Conservation (phyloP, 2,113 vertebrate genomes). For the Ailurus styani region DNA sequence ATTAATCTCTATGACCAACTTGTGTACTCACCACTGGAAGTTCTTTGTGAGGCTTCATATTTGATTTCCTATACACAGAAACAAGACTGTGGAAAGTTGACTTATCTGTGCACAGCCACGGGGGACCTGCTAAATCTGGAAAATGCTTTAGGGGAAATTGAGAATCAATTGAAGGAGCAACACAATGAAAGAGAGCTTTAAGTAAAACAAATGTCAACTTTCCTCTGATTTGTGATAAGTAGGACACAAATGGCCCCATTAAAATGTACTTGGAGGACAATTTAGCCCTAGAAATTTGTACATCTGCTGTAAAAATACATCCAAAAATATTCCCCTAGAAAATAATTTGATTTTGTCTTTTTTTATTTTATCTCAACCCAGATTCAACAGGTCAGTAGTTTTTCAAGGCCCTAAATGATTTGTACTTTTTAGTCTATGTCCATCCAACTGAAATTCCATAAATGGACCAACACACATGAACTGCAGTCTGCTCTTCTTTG, state of each 20-base stretch:
- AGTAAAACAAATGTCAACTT: slow-evolving; percentile 20
- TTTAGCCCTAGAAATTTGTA: not conserved
- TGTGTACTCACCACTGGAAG: not conserved
- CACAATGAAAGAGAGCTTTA: not conserved
- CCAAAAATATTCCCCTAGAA: not conserved
- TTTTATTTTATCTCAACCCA: not conserved
- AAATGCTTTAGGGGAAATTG: not conserved
- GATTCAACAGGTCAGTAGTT: not conserved
- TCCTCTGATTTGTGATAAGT: slow-evolving; percentile 19
- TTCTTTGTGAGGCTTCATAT: not conserved
- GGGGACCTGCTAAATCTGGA: not conserved
- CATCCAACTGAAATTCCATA: not conserved
- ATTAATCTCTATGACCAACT: not conserved
- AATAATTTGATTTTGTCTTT: not conserved
- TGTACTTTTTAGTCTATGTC: not conserved
- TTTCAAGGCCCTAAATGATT: not conserved
- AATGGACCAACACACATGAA: not conserved
- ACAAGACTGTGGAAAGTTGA: not conserved
- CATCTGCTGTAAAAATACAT: slow-evolving; percentile 14
- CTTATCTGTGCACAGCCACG: not conserved
- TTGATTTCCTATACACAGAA: not conserved
- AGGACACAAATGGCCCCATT: slow-evolving; percentile 31
- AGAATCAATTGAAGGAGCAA: not conserved
- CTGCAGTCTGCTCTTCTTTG: not conserved
- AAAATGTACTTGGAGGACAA: slow-evolving; percentile 26